Conservation (phyloP, 2,797 vertebrate species). For the Harpagifer antarcticus region DNA sequence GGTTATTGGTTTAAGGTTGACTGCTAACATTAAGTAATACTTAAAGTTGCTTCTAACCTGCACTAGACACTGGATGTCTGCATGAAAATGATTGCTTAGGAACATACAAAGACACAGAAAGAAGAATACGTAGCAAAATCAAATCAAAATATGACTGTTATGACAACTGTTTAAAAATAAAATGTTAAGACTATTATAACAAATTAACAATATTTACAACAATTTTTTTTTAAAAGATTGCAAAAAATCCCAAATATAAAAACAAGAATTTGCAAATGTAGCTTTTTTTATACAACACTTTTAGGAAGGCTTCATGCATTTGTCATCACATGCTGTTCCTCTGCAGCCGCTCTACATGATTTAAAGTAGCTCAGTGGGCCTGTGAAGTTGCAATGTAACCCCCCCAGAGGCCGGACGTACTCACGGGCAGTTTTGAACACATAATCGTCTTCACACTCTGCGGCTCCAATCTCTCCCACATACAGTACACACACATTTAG, state of each 20-base stretch:
- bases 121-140: too few species aligned
- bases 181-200: too few species aligned
- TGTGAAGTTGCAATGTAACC: constrained; percentile 36
- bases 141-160: too few species aligned
- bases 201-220: too few species aligned
- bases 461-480: constrained; percentile 66
- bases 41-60: neutral
- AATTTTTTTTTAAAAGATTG: neutral
- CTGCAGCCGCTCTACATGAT: constrained; percentile 27
- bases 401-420: constrained; percentile 44
- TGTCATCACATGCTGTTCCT: neutral
- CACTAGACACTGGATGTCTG: neutral
- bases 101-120: neutral
- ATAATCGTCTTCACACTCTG: constrained; percentile 69
- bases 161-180: too few species aligned
- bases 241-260: neutral
- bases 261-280: too few species aligned
- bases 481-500: constrained; percentile 75
- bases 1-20: constrained; percentile 6
- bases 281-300: neutral
- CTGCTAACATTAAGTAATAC: neutral
- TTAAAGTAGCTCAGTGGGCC: constrained; percentile 27
- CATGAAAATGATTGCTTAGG: neutral
- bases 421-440: constrained; percentile 59
- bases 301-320: neutral